Base-by-base conservation (phyloP, 2,113 vertebrate species). In the Peromyscus californicus region DNA sequence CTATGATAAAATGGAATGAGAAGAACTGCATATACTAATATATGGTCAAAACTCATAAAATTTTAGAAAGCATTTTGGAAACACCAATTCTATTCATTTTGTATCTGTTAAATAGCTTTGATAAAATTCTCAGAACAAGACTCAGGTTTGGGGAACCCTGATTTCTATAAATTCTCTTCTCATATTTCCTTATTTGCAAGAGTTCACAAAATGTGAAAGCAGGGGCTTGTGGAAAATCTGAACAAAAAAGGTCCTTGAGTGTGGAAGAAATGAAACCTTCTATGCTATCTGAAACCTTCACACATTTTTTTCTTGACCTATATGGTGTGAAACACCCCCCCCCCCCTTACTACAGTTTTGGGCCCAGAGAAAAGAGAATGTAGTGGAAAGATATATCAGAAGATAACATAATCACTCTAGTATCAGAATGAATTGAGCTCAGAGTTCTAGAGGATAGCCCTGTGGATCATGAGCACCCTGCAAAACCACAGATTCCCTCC, bases 241-340 rank as follows among this genome's bases (percentile, higher is more conserved):
- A 96, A 80, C 5, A 78, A 19, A 79, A 93, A 95, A 95, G 95
- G n/a, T 39, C n/a, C 61, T 54, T 59, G 70, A 59, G 7, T 12
- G 2, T 90, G 24, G 95, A 48, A 89, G 45, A 91, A 94, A 80
- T 39, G 61, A 91, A 94, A 92, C 31, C 51, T 65, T 82, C 26
- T 1, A 36, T 67, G 26, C 12, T 79, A 69, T 86, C n/a, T 79
- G 83, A 31, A 87, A 19, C 36, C 45, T 79, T 63, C 1, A 91
- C 83, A 91, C 63, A 59, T 54, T 54, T 54, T 87, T 42, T 96
- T 84, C 69, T 88, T 96, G 89, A 90, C 67, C 86, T 93, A n/a
- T 82, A 21, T 42, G 67, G 42, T 92, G 7, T 67, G 79, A 96
- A 96, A 92, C n/a, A n/a, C n/a, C n/a, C n/a, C n/a, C n/a, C n/a